Conservation (phyloP, 2,797 vertebrate species). For the Catamblyrhynchus diadema region DNA sequence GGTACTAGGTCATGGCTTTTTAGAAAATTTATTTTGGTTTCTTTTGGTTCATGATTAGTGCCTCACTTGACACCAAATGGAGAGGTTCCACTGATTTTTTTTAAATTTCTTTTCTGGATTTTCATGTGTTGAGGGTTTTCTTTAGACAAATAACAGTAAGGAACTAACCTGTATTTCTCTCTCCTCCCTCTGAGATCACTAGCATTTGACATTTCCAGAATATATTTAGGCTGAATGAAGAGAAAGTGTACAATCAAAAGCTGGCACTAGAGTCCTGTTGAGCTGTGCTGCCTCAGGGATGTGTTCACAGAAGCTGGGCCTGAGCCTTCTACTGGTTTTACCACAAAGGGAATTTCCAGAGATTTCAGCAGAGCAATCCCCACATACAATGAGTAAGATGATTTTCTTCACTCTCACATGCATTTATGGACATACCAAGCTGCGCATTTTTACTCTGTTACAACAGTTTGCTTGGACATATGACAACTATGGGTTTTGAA, state of each 20-base stretch:
- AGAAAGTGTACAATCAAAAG: background rate
- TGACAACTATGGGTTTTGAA: background rate
- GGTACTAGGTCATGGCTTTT: background rate
- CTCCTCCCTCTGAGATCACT: background rate
- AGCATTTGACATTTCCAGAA: background rate
- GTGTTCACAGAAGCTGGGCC: background rate
- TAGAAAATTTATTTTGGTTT: background rate
- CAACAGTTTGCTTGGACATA: background rate
- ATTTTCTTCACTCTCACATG: background rate
- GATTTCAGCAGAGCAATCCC: background rate
- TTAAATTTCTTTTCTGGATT: background rate
- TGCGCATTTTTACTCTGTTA: background rate
- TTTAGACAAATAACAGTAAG: background rate
- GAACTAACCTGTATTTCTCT: background rate
- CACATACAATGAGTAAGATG: rapidly evolving
- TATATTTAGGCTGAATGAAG: background rate
- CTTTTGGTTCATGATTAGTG: background rate
- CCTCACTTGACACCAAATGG: background rate
- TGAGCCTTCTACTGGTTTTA: background rate
- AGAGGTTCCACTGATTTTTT: background rate
- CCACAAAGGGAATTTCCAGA: background rate
- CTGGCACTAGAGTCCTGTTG: background rate
- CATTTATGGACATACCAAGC: background rate
- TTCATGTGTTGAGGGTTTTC: background rate
- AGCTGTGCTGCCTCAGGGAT: background rate